A percentile compares a stretch with the other conserved stretches of the same genome.
Conservation (phyloP, 2,113 vertebrate species). For the Rhegmatorhina hoffmannsi region DNA sequence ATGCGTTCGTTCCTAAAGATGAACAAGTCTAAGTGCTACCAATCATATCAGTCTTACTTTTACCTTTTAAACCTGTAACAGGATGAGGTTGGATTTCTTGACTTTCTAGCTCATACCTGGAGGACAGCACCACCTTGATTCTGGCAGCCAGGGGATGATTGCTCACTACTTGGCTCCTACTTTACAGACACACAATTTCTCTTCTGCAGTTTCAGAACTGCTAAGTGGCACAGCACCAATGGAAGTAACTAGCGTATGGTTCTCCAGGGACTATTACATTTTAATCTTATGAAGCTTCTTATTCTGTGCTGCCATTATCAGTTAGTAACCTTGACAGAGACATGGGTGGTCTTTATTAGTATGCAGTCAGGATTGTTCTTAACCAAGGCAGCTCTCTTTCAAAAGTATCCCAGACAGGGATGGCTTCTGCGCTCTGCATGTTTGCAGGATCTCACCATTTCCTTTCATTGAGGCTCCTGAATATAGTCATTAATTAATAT, state of each 20-base stretch:
- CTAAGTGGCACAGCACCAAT: not conserved
- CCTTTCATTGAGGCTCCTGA: not conserved
- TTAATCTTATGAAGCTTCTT: not conserved
- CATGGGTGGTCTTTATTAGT: not conserved
- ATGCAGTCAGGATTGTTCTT: not conserved
- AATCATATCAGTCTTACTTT: not conserved
- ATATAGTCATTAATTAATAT: not conserved
- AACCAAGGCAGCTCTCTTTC: not conserved
- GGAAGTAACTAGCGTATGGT: not conserved
- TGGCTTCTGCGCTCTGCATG: not conserved
- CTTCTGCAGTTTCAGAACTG: not conserved
- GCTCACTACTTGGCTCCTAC: not conserved
- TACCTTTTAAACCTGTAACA: not conserved
- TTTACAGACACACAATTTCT: not conserved
- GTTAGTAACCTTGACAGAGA: not conserved
- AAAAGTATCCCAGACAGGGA: not conserved
- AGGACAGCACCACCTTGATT: not conserved
- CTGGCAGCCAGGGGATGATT: not conserved
- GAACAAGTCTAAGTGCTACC: not conserved
- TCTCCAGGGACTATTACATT: not conserved
- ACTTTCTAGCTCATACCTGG: not conserved
- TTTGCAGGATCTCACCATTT: not conserved
- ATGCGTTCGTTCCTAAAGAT: not conserved
- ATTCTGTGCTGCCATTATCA: not conserved
- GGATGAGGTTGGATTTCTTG: not conserved